Evolutionary conservation across 2,797 vertebrate genomes (phyloP), one percentile per base, ranked within the genome.

Genomic region (Apogon hyalosoma): DNA sequence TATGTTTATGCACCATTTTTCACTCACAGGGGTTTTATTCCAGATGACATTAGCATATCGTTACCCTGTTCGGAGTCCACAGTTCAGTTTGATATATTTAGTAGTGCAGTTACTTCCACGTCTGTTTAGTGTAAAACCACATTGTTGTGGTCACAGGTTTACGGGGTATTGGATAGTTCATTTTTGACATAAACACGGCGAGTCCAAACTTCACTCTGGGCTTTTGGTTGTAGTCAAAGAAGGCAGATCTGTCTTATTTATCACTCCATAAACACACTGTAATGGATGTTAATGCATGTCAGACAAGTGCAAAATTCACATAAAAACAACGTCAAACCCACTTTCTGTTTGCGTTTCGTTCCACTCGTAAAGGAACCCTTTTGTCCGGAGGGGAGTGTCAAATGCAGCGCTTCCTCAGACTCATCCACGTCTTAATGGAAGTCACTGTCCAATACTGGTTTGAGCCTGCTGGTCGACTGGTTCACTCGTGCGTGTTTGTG

Each of bases 401-500:
- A 51, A 63, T 58, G 10, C 55, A 64, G 67, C 68, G 67, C 79
- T 69, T 85, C 81, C 77, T 77, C 60, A 73, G 69, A 77, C 39
- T 47, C 57, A 57, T 54, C 51, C 46, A 31, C 51, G 52, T 73
- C 15, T 59, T 42, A 39, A 24, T 31, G 9, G 67, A 75, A 52
- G 55, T 58, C 18, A 45, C 46, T 58, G 61, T 75, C 73, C 39
- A 49, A 0, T 63, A 58, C 67, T 77, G 77, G 49, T 68, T 63
- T 36, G 55, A 82, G 73, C 72, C 60, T 75, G 70, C 65, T 74
- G 55, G 40, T 63, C 72, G 72, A 84, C 64, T 80, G 63, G 79
- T 55, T 79, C 57, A 79, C 59, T 50, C 47, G 36, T 75, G 56
- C 50, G 2, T 59, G 28, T 56, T n/a, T 70, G 15, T 21, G 15